Percentiles rank a stretch among this genome's conserved stretches.
Conservation (phyloP, 23 tunicate species). For the Oikopleura vanhoeffeni region DNA sequence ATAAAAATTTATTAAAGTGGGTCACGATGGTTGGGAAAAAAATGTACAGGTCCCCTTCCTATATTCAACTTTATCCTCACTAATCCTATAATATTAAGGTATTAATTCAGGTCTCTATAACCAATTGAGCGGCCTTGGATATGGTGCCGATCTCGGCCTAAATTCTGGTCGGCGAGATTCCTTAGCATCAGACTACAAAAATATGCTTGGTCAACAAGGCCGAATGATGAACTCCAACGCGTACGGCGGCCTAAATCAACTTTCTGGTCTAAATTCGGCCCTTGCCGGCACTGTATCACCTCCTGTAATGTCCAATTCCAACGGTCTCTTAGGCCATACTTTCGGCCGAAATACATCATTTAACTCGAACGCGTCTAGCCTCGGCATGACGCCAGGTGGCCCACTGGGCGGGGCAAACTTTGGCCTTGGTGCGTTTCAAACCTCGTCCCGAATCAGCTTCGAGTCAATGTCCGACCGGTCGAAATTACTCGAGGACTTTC, state of each 20-base stretch:
- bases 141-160: neutral
- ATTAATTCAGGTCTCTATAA: neutral
- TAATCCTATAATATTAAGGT: too few relatives aligned
- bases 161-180: neutral
- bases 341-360: conserved; percentile 12
- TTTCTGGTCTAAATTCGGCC: neutral
- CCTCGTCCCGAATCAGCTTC: neutral
- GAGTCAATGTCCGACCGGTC: conserved; percentile 34
- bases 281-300: conserved; percentile 9
- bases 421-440: conserved; percentile 3
- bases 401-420: neutral
- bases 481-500: conserved; percentile 76
- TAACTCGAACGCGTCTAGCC: neutral
- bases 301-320: neutral
- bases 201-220: neutral
- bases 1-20: too few relatives aligned
- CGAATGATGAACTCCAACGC: neutral
- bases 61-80: too few relatives aligned
- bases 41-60: too few relatives aligned
- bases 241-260: neutral
- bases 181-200: conserved; percentile 3
- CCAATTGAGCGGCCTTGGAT: neutral
- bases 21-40: too few relatives aligned
- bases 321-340: neutral
- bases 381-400: neutral